Conservation (phyloP, 2,113 vertebrate species). For the Solenodon paradoxus region DNA sequence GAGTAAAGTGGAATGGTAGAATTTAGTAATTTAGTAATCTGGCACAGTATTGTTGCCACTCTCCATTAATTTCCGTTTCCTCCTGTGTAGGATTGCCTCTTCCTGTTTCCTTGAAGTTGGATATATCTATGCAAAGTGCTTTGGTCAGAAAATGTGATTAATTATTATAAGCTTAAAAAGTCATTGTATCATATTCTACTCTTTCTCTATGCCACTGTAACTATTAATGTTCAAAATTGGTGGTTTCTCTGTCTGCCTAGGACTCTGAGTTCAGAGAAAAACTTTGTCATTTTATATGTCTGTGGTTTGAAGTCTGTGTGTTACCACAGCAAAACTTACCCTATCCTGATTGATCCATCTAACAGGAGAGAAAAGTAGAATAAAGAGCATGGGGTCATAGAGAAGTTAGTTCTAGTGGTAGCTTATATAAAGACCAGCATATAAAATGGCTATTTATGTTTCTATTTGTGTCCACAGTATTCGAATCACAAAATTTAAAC, state of each 20-base stretch:
- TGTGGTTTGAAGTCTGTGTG: neutral
- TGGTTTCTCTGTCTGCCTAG: neutral
- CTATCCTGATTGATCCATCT: neutral
- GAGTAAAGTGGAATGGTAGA: neutral
- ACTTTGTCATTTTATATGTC: neutral
- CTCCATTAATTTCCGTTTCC: neutral
- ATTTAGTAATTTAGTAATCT: neutral
- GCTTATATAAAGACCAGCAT: neutral
- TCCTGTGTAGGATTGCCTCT: neutral
- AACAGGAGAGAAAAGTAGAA: neutral
- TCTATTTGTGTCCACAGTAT: constrained; percentile 22
- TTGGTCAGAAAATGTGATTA: neutral
- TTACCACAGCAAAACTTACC: neutral
- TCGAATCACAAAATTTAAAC: neutral
- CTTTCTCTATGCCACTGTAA: neutral
- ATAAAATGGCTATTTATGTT: constrained; percentile 23
- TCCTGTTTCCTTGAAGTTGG: neutral
- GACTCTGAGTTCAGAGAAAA: neutral
- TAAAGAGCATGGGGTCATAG: neutral
- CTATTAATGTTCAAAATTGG: neutral
- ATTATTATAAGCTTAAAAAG: neutral
- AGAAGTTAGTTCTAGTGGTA: neutral
- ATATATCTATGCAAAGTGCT: neutral
- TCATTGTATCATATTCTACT: neutral
- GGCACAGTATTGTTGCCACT: neutral